Base-by-base conservation (phyloP, 2,113 vertebrate genomes). In the Setophaga petechia region DNA sequence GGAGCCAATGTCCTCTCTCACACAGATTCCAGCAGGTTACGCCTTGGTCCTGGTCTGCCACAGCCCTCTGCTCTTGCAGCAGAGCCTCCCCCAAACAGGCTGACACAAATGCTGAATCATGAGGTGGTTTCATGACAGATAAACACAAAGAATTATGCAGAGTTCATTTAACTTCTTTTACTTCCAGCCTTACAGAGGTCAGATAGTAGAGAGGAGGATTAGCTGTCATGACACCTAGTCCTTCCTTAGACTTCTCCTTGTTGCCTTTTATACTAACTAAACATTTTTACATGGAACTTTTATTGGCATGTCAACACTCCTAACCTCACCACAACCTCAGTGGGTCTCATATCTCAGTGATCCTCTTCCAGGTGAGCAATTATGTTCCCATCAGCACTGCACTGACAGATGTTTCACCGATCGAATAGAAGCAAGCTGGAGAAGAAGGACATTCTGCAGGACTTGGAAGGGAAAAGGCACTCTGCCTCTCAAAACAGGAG, bases 141-240 rank as follows among this genome's bases (percentile, higher is more conserved):
- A 94, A 94, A 80, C 54, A 89, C 18, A 27, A 75, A 78, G 78
- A 87, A 81, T 87, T 71, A 87, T 80, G 85, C 44, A 68, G 89
- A 94, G 68, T 86, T 96, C 82, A 84, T 89, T 94, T 93, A 93
- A 91, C 74, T 92, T 94, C 58, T 86, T 94, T 94, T 66, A 68
- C 81, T 95, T 94, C 54, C 78, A 91, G 8, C 10, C 49, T 84
- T 79, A 33, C 59, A 63, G 79, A 95, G 93, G 90, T 96, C 94
- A 95, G 83, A 74, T 57, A 63, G 51, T 49, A 74, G 83, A 94
- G 83, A 94, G 91, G 92, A 96, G 89, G 77, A 95, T 94, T 84
- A 75, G 87, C 90, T 65, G 6, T 54, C 3, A 1, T 93, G 90
- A 84, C 87, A 88, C 33, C 33, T 21, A 75, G 71, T 86, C 39